These are phyloP conservation scores for Brachyalestes nurse DNA, from an alignment of 2,797 vertebrate genomes.

Conservation along the genomic window DNA sequence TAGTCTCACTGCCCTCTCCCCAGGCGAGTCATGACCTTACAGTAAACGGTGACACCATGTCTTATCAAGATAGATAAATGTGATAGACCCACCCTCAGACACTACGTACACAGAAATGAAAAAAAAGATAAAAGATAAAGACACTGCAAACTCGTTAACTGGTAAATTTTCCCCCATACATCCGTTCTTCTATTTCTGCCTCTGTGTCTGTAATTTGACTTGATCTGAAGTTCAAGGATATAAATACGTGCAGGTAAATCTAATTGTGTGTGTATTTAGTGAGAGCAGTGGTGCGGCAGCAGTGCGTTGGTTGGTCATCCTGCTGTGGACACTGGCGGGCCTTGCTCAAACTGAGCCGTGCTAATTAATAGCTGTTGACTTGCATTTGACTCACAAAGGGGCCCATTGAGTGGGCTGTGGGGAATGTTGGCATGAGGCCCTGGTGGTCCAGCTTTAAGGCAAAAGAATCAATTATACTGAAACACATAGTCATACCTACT, in stretches of 20 bases:
- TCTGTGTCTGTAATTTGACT: slow-evolving; percentile 44
- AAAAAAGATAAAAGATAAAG: no score
- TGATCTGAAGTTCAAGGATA: slow-evolving; percentile 61
- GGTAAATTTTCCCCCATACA: no score
- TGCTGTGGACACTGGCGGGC: slow-evolving; percentile 53
- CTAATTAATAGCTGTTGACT: slow-evolving; percentile 75
- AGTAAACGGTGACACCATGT: no score
- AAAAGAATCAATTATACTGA: slow-evolving; percentile 52
- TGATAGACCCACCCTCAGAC: no score
- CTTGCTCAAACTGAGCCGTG: slow-evolving; percentile 43
- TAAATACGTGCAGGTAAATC: slow-evolving; percentile 70
- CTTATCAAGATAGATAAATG: no score
- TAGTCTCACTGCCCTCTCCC: no score
- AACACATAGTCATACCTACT: slow-evolving; percentile 45
- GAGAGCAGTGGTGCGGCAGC: slow-evolving; percentile 57
- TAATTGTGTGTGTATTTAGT: slow-evolving; percentile 62
- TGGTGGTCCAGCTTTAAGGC: slow-evolving; percentile 53
- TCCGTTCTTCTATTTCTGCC: neutral
- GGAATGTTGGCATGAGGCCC: slow-evolving; percentile 55
- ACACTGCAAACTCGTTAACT: no score
- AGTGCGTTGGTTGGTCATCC: slow-evolving; percentile 60
- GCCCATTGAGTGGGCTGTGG: slow-evolving; percentile 57
- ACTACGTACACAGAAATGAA: no score
- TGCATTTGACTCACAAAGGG: slow-evolving; percentile 65
- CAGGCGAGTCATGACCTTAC: no score